Conservation (phyloP, 2,797 vertebrate species). For the Mallotus villosus region DNA sequence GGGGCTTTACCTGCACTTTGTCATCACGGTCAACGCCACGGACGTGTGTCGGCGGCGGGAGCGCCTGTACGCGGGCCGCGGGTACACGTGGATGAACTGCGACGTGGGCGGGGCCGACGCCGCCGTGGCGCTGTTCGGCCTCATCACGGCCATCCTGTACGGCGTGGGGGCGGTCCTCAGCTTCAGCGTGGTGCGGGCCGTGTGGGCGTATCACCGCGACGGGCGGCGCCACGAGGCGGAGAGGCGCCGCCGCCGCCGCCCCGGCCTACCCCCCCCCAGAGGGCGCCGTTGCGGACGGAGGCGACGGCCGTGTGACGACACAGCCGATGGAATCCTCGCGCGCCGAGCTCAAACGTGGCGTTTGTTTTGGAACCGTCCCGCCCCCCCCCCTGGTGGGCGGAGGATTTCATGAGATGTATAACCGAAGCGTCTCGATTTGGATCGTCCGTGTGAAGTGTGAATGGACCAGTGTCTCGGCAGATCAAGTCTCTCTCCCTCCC, state of each 20-base stretch:
- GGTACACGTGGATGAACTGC: slow-evolving; percentile 95
- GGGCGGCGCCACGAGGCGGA: slow-evolving; percentile 30
- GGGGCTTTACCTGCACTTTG: slow-evolving; percentile 85
- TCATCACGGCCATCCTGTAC: slow-evolving; percentile 84
- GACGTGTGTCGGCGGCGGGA: slow-evolving; percentile 82
- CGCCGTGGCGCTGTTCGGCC: slow-evolving; percentile 85
- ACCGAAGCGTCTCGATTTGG: not conserved
- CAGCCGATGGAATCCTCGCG: no score
- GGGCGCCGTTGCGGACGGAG: slow-evolving; percentile 39
- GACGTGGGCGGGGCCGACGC: slow-evolving; percentile 85
- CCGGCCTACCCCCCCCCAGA: slow-evolving; percentile 18
- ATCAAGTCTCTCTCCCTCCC: not conserved
- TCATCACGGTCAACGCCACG: slow-evolving; percentile 83
- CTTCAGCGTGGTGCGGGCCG: slow-evolving; percentile 65
- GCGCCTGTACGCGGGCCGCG: slow-evolving; percentile 81
- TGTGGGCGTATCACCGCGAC: slow-evolving; percentile 60
- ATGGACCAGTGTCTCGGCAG: not conserved
- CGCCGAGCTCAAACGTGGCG: no score
- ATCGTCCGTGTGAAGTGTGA: not conserved
- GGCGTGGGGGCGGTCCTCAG: slow-evolving; percentile 72
- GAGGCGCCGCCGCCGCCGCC: slow-evolving; percentile 15
- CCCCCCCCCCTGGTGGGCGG: not conserved
- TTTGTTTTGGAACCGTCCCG: no score
- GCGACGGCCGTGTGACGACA: slow-evolving; percentile 54
- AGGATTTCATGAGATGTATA: not conserved